Evolutionary conservation across 35 echinoderm and acorn worm genomes (phyloP).

Genomic region (Apostichopus parvimensis): DNA sequence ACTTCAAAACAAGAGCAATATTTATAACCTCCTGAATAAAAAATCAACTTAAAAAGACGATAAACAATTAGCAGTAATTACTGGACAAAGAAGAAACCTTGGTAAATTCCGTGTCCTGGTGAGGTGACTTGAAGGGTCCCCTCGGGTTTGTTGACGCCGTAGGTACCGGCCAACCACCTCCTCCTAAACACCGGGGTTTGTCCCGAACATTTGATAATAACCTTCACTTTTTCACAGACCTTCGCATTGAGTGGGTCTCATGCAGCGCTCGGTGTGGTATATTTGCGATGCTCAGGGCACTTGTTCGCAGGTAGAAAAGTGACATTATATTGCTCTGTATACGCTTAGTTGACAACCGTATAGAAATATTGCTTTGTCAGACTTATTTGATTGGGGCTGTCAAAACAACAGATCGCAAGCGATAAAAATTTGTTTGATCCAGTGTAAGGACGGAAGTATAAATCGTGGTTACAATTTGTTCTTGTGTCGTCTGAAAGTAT

Average conservation of each 20-base stretch:
- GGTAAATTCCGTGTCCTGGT: conserved; percentile 26
- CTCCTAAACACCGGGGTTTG: not conserved
- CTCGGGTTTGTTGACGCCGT: conserved; percentile 34
- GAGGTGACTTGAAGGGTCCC: conserved; percentile 5
- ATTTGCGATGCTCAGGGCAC: conserved; percentile 3
- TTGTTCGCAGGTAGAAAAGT: not conserved
- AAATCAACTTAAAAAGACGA: not conserved
- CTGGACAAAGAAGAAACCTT: conserved; percentile 20
- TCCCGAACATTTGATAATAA: not conserved
- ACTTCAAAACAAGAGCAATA: too few species aligned
- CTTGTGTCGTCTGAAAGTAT: too few species aligned
- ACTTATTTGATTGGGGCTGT: conserved; percentile 22
- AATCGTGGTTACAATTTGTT: too few species aligned
- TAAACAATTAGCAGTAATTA: conserved; percentile 38
- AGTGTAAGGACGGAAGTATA: too few species aligned
- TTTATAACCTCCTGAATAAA: not conserved
- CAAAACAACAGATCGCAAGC: conserved; percentile 19
- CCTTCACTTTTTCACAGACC: conserved; percentile 7
- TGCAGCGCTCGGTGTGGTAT: conserved; percentile 18
- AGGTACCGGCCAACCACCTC: conserved; percentile 10
- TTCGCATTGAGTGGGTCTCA: conserved; percentile 21
- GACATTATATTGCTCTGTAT: not conserved
- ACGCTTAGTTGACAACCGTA: not conserved
- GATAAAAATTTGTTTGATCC: not conserved
- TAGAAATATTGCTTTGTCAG: conserved; percentile 1